Evolutionary conservation across 2,888 invertebrate species (phyloP), one percentile per base, ranked within the genome.

Genomic region (Resseliella maxima): DNA sequence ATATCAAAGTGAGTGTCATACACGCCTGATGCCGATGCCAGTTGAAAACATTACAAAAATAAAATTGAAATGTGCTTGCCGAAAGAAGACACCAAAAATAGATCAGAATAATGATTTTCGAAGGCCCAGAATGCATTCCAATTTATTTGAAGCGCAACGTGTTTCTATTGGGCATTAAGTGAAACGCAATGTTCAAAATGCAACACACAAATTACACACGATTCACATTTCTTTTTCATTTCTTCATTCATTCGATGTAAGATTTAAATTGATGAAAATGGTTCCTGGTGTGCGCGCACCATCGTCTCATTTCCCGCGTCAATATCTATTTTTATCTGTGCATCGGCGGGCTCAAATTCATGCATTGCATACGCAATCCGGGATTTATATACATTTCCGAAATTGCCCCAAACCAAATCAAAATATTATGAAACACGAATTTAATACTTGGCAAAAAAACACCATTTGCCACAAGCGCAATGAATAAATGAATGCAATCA

Each of bases 291-390:
- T 18, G 46, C 8, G 18, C 18, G 46, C 18, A 10, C n/a, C n/a
- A n/a, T 15, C 31, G 27, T 72, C 72, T n/a, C 31, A 24, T 83
- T 83, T 83, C 83, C 38, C 41, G 38, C 24, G n/a, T n/a, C n/a
- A 64, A 83, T n/a, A 83, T 83, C 83, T 83, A 83, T 83, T 83
- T 83, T 83, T 38, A 38, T 83, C 83, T 83, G 36, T 83, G 38
- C 36, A 72, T 35, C 24, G 38, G 0, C 6, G 24, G 38, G 2
- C 31, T n/a, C 10, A 83, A 83, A n/a, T 35, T 8, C 35, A 38
- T n/a, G 15, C 31, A 31, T n/a, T 72, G 72, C 72, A 72, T n/a
- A 72, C 31, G 31, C 72, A 72, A 31, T 72, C 72, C 72, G 72
- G 18, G 35, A 31, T 72, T 31, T 72, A 35, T 5, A n/a, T n/a